Percentiles rank a stretch among this genome's conserved stretches.
phyloP scores from a whole-genome alignment of 2,888 invertebrate species.

The Oasisia sp. region DNA sequence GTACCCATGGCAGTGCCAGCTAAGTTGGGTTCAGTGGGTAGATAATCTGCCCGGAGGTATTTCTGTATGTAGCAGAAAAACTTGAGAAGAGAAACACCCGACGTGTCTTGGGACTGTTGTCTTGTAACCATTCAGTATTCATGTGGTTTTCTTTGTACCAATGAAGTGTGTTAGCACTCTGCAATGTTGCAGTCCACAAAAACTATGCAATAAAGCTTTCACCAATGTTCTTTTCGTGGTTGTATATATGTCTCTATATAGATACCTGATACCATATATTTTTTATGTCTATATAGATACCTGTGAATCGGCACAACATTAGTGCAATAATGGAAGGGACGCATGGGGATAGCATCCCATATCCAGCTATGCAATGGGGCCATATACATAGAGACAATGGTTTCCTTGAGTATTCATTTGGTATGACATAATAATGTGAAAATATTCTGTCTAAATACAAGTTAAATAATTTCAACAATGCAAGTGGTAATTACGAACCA shows the following conservation, averaged over 20 bases:
- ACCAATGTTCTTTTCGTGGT: not conserved
- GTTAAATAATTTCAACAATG: too few relatives aligned
- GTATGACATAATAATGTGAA: too few relatives aligned
- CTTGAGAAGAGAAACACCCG: not conserved
- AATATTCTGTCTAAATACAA: too few relatives aligned
- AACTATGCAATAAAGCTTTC: slow-evolving; percentile 1
- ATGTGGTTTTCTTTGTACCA: not conserved
- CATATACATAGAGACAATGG: too few relatives aligned
- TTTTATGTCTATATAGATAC: too few relatives aligned
- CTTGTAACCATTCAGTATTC: not conserved
- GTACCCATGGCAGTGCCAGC: not conserved
- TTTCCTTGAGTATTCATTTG: too few relatives aligned
- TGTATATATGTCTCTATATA: not conserved
- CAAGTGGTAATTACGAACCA: too few relatives aligned
- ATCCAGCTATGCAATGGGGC: too few relatives aligned
- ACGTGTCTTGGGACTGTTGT: not conserved
- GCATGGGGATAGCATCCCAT: not conserved
- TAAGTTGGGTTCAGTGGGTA: not conserved
- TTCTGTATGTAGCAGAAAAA: not conserved
- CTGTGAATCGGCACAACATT: not conserved
- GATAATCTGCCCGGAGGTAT: not conserved
- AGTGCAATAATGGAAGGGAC: not conserved
- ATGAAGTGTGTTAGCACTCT: not conserved
- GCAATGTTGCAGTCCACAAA: not conserved
- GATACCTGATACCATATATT: too few relatives aligned